A percentile compares a stretch with the other conserved stretches of the same genome.
These are phyloP conservation scores for Choristoneura rosaceana DNA, from an alignment of 2,888 invertebrate species.

Conservation along the genomic window DNA sequence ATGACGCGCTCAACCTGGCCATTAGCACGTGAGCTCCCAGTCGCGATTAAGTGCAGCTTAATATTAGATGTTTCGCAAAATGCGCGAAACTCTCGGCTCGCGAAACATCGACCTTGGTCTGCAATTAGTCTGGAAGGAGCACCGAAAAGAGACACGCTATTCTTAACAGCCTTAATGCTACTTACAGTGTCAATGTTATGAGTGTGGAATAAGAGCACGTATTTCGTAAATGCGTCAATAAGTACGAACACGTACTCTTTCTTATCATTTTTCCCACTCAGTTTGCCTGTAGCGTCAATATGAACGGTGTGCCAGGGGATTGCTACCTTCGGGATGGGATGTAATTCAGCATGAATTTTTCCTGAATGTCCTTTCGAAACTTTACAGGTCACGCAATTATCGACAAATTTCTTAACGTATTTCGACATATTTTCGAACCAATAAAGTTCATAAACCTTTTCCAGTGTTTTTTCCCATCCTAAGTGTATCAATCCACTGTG, in stretches of 20 bases:
- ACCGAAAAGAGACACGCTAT: background rate
- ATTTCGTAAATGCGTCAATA: too few relatives aligned
- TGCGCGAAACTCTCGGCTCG: background rate
- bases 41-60: background rate
- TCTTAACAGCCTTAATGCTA: background rate
- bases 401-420: background rate
- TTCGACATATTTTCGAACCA: background rate
- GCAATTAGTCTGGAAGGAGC: background rate
- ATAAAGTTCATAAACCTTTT: background rate
- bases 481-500: background rate
- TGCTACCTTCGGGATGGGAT: background rate
- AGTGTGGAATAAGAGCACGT: background rate
- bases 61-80: background rate
- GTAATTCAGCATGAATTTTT: background rate
- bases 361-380: background rate
- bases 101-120: background rate
- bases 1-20: background rate
- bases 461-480: background rate
- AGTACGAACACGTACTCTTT: background rate
- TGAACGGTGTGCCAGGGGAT: background rate
- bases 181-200: background rate
- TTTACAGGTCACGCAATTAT: background rate
- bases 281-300: background rate
- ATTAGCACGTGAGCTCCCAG: background rate
- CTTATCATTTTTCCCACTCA: background rate